These are phyloP conservation scores for Sarcophilus harrisii DNA, from an alignment of 2,797 vertebrate species.

Conservation along the genomic window DNA sequence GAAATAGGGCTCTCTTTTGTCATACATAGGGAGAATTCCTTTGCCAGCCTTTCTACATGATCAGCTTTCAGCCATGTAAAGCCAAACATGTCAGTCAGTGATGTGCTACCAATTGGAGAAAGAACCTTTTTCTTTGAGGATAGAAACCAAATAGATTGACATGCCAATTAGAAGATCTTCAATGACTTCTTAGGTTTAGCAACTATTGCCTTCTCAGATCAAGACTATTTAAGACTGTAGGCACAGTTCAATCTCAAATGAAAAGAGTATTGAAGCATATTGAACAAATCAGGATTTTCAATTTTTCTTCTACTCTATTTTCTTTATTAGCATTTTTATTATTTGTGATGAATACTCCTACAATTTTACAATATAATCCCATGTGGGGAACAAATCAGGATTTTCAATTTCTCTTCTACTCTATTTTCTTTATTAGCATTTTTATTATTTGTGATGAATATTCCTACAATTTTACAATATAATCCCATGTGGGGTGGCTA, in stretches of 20 bases:
- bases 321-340: constrained; percentile 94
- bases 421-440: constrained; percentile 95
- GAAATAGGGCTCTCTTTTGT: constrained; percentile 98
- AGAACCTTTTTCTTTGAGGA: constrained; percentile 95
- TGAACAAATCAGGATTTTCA: constrained; percentile 98
- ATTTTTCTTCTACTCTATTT: constrained; percentile 96
- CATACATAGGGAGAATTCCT: constrained; percentile 98
- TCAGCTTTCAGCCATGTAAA: constrained; percentile 97
- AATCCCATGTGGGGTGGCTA: too few relatives aligned
- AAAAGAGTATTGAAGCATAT: constrained; percentile 98
- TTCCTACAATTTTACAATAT: constrained; percentile 85
- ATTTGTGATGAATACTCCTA: constrained; percentile 94
- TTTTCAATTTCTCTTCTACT: constrained; percentile 97
- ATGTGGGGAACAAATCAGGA: constrained; percentile 96
- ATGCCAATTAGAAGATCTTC: constrained; percentile 96
- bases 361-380: constrained; percentile 58
- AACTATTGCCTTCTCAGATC: constrained; percentile 93
- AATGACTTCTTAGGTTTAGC: constrained; percentile 94
- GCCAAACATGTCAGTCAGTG: constrained; percentile 97
- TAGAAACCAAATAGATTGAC: constrained; percentile 93
- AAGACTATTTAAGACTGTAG: constrained; percentile 92
- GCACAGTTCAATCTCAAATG: constrained; percentile 95
- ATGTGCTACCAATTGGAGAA: constrained; percentile 96
- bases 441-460: constrained; percentile 94
- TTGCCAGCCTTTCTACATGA: constrained; percentile 95